A percentile compares a stretch with the other conserved stretches of the same genome.
phyloP scores from a whole-genome alignment of 2,113 vertebrate species.

The Macrotis lagotis region DNA sequence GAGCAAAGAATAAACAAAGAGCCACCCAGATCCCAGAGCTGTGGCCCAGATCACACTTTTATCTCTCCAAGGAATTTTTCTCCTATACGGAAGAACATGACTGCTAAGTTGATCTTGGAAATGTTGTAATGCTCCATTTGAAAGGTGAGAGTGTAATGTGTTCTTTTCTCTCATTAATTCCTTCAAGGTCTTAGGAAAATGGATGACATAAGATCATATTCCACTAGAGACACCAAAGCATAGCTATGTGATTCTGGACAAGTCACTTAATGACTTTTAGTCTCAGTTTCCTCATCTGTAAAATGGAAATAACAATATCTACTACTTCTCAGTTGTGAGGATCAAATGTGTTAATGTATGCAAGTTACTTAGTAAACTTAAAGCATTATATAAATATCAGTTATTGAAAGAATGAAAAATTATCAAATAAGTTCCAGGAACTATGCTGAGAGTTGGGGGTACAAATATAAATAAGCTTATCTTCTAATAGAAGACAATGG shows the following conservation, averaged over 20 bases:
- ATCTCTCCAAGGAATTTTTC: not conserved
- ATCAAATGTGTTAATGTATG: not conserved
- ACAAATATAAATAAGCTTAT: not conserved
- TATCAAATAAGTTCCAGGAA: not conserved
- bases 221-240: not conserved
- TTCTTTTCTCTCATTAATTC: not conserved
- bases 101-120: not conserved
- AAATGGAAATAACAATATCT: not conserved
- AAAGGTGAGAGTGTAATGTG: not conserved
- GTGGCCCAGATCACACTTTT: not conserved
- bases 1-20: conserved; percentile 5
- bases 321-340: not conserved
- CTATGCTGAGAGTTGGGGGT: not conserved
- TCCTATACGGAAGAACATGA: not conserved
- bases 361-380: not conserved
- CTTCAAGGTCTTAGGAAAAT: not conserved
- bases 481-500: not conserved
- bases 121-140: not conserved
- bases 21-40: not conserved
- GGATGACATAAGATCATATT: not conserved
- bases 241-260: not conserved
- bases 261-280: not conserved
- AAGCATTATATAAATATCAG: not conserved
- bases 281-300: not conserved
- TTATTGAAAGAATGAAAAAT: not conserved